Percentiles rank a stretch among this genome's conserved stretches.
Evolutionary conservation across 2,888 invertebrate species (phyloP).

Genomic region (Amblyjoppa proteus): DNA sequence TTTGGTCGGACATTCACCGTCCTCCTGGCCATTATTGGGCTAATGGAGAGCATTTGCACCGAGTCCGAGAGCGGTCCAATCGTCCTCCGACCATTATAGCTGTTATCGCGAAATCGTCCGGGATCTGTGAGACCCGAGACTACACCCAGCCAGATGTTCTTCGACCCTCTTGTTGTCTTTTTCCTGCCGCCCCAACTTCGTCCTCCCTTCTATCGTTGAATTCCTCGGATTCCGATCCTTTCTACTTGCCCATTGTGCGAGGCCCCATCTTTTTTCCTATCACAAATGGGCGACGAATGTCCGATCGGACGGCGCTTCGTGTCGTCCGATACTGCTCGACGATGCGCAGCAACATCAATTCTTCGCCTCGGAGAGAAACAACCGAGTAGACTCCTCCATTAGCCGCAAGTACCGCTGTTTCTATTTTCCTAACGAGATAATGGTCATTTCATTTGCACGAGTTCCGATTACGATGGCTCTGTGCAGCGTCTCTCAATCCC

Average conservation of each 20-base stretch:
- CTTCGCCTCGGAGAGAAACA: background rate
- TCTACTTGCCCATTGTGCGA: background rate
- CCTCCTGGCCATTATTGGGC: constrained; percentile 73
- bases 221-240: constrained; percentile 24
- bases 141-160: constrained; percentile 35
- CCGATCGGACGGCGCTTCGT: too few relatives aligned
- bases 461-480: background rate
- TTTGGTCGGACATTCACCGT: constrained; percentile 70
- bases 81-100: constrained; percentile 65
- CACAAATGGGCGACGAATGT: constrained; percentile 6
- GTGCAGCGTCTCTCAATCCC: constrained; percentile 12
- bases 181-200: constrained; percentile 13
- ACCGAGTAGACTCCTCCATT: background rate
- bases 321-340: background rate
- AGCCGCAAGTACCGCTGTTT: background rate
- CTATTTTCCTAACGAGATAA: constrained; percentile 23
- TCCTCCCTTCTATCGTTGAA: constrained; percentile 26
- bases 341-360: constrained; percentile 11
- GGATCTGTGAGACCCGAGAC: constrained; percentile 45
- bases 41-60: constrained; percentile 75
- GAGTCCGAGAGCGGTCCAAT: constrained; percentile 66
- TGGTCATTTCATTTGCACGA: background rate
- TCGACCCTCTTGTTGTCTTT: constrained; percentile 27
- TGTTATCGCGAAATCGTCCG: constrained; percentile 68
- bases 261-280: background rate